phyloP scores from a whole-genome alignment of 2,797 vertebrate species.

The Acestrorhynchus altus region DNA sequence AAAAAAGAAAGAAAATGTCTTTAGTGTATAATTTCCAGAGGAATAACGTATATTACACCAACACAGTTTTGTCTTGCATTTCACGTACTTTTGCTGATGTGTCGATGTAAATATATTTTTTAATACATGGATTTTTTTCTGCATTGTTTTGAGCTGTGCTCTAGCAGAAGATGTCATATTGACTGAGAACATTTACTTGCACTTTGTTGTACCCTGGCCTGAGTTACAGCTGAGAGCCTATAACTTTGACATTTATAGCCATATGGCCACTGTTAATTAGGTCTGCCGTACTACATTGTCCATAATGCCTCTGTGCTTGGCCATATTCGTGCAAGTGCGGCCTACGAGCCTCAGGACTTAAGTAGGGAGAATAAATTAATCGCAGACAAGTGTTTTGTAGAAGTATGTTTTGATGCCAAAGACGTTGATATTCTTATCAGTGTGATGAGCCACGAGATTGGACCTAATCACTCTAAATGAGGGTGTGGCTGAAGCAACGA shows the following conservation, averaged over 20 bases:
- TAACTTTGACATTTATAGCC: constrained; percentile 34
- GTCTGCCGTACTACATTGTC: constrained; percentile 37
- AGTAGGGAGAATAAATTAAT: constrained; percentile 17
- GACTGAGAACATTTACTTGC: constrained; percentile 24
- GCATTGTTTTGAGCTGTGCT: neutral
- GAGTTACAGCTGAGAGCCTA: constrained; percentile 26
- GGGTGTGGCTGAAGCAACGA: constrained; percentile 1
- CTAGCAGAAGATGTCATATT: neutral
- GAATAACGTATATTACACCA: neutral
- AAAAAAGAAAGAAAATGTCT: too few relatives aligned
- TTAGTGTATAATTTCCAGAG: neutral
- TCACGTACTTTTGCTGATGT: too few relatives aligned
- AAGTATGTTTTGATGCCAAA: constrained; percentile 13
- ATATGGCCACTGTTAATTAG: constrained; percentile 21
- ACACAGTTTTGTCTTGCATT: neutral
- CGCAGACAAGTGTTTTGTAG: constrained; percentile 11
- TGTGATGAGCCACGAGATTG: constrained; percentile 27
- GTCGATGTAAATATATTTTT: neutral
- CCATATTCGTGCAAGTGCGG: constrained; percentile 8
- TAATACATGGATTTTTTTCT: neutral
- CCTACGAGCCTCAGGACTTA: neutral
- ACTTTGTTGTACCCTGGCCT: constrained; percentile 15
- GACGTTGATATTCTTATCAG: constrained; percentile 20
- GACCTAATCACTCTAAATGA: constrained; percentile 36
- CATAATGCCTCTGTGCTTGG: constrained; percentile 27